Percentiles rank a stretch among this genome's conserved stretches.
phyloP scores from a whole-genome alignment of 2,888 invertebrate species.

The Elmis aenea region DNA sequence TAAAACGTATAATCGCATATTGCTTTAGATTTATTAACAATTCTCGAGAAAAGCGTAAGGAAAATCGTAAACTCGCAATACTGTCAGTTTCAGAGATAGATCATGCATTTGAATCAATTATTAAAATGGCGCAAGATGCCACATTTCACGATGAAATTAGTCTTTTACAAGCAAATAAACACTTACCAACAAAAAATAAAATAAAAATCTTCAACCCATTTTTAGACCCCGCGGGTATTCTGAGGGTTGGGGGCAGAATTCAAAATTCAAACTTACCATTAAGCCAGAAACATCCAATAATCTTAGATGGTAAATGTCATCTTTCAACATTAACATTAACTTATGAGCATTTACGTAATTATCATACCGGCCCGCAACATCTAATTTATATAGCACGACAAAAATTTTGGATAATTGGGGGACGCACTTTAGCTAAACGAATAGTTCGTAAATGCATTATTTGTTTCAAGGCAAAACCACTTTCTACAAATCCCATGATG shows the following conservation, averaged over 20 bases:
- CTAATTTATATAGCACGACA: constrained; percentile 20
- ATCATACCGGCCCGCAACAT: constrained; percentile 19
- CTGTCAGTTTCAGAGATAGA: too few species aligned
- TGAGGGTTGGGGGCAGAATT: constrained; percentile 20
- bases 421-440: neutral
- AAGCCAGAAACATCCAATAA: constrained; percentile 13
- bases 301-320: constrained; percentile 8
- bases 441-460: neutral
- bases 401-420: constrained; percentile 8
- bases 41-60: too few species aligned
- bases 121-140: too few species aligned
- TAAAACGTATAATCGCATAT: too few species aligned
- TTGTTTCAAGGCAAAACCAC: neutral
- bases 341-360: neutral
- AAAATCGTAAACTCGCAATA: too few species aligned
- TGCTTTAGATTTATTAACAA: too few species aligned
- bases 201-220: constrained; percentile 5
- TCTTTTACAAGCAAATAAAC: too few species aligned
- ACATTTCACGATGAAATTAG: too few species aligned
- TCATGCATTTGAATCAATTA: too few species aligned
- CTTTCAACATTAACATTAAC: constrained; percentile 10
- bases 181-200: too few species aligned
- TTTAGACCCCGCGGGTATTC: constrained; percentile 13
- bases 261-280: constrained; percentile 7
- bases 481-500: neutral